These are phyloP conservation scores for Heterodera schachtii DNA, from an alignment of 1,140 invertebrate species.

Conservation along the genomic window DNA sequence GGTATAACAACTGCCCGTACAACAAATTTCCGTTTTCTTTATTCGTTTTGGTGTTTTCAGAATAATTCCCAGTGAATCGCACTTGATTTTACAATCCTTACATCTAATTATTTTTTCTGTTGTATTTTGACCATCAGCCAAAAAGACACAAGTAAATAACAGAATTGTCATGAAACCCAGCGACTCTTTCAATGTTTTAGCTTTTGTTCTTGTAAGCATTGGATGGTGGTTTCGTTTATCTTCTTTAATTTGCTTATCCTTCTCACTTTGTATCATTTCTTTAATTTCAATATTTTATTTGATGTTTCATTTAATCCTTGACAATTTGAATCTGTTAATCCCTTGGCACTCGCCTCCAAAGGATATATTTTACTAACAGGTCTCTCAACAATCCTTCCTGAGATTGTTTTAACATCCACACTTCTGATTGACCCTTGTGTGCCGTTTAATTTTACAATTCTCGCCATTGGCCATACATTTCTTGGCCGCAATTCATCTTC, in stretches of 20 bases:
- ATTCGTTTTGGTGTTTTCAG: too few relatives aligned
- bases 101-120: too few relatives aligned
- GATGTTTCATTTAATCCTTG: too few relatives aligned
- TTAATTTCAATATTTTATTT: neutral
- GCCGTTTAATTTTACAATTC: neutral
- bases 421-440: neutral
- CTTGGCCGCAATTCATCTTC: neutral
- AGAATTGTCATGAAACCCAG: too few relatives aligned
- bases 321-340: too few relatives aligned
- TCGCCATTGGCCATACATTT: neutral
- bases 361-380: constrained; percentile 5
- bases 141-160: too few relatives aligned
- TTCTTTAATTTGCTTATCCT: neutral
- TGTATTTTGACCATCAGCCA: too few relatives aligned
- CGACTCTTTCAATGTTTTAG: neutral
- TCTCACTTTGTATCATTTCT: neutral
- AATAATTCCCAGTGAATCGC: too few relatives aligned
- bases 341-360: neutral
- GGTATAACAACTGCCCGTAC: too few relatives aligned
- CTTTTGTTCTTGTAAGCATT: neutral
- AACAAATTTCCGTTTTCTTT: too few relatives aligned
- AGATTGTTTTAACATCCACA: neutral
- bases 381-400: neutral
- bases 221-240: neutral
- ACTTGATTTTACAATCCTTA: too few relatives aligned